Conservation (phyloP, 2,888 invertebrate genomes). For the Apeira syringaria region DNA sequence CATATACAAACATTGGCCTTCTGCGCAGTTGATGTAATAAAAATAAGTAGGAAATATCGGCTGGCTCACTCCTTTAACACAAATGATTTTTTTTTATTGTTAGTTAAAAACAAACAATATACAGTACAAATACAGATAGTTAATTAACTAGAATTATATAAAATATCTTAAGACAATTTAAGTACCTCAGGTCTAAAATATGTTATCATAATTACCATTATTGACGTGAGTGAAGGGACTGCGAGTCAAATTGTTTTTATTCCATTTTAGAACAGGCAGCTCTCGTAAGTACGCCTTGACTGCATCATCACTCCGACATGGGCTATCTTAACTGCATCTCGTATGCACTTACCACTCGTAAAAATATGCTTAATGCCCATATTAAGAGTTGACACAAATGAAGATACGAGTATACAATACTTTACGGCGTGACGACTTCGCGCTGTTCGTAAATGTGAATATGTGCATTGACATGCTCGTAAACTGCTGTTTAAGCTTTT, state of each 20-base stretch:
- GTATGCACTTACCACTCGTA: conserved; percentile 43
- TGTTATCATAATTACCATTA: no score
- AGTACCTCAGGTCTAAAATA: no score
- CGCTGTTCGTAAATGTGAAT: conserved; percentile 2
- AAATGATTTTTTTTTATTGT: no score
- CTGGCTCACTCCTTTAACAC: no score
- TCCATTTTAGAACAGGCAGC: conserved; percentile 17
- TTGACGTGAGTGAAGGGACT: background rate
- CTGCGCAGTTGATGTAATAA: no score
- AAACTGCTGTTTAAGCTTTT: no score
- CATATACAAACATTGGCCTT: no score
- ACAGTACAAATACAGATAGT: no score
- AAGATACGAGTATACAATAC: conserved; percentile 8
- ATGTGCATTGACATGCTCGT: background rate
- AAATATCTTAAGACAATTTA: no score
- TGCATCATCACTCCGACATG: conserved; percentile 30
- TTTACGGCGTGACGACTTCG: conserved; percentile 1
- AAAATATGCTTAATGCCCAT: conserved; percentile 64
- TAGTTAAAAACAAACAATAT: no score
- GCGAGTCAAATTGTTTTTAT: conserved; percentile 28
- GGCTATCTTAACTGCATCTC: conserved; percentile 72
- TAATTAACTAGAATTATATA: no score
- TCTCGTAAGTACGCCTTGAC: conserved; percentile 16
- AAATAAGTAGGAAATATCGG: no score
- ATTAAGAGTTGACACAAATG: conserved; percentile 34